Base-by-base conservation (phyloP, 2,797 vertebrate genomes). In the Phoeniculus purpureus region DNA sequence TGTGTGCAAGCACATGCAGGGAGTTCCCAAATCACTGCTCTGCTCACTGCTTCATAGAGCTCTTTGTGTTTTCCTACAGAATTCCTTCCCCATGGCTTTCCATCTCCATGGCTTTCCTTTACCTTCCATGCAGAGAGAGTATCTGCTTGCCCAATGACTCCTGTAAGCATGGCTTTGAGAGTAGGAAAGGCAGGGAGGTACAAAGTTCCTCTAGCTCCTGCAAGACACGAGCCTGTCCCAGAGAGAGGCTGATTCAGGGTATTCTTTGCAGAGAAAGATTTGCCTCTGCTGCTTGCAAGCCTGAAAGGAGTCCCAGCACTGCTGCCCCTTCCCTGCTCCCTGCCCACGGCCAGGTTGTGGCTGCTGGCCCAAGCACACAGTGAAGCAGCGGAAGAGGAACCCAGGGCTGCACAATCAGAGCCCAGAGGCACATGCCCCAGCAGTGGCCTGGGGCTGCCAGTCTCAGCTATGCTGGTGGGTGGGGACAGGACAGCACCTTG, bases 371-470 rank as follows among this genome's bases (percentile, higher is more conserved):
- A 51, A 58, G 48, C 10, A 34, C 17, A 10, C 0, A 1, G 34
- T 1, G 13, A 72, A 3, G 27, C 40, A 66, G 20, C n/a, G 27
- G 58, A 18, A 73, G 31, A 32, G 7, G 32, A 32, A 27, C n/a
- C 29, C 0, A 0, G 20, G 34, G 19, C 32, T 72, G 52, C 32
- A 22, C 11, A 32, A 29, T 5, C 26, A 34, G 23, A 34, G 37
- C 62, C 17, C 4, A 5, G 61, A 48, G 21, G 51, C 47, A 52
- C 0, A 0, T 12, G n/a, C 3, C 43, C 31, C 47, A 50, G 58
- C 16, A 11, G 34, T 8, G 20, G 16, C 43, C 31, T 11, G 20
- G 6, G 20, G 8, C 78, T 86, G 14, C 34, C 71, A 81, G 16
- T 10, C 34, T 73, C 60, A 31, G 45, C 60, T 62, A 3, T 2